phyloP scores from a whole-genome alignment of 1,140 invertebrate species.

The Euwallacea fornicatus region DNA sequence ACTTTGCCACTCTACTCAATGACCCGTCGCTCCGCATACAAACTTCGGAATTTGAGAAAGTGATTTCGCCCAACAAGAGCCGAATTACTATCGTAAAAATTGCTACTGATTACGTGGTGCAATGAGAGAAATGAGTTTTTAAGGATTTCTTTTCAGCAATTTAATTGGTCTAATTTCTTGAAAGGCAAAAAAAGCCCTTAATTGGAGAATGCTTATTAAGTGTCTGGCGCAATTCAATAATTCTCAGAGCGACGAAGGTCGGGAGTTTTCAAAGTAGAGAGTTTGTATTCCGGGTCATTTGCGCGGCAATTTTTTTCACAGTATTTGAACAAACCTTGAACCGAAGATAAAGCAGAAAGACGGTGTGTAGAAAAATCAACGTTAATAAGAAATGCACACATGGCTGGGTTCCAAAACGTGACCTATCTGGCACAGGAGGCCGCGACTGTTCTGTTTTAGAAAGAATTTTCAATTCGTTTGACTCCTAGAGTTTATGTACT shows the following conservation, averaged over 20 bases:
- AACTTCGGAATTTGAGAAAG: slow-evolving; percentile 12
- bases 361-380: slow-evolving; percentile 35
- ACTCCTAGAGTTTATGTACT: background rate
- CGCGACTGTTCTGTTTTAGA: slow-evolving; percentile 17
- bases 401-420: slow-evolving; percentile 29
- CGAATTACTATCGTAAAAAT: background rate
- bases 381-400: slow-evolving; percentile 38
- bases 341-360: slow-evolving; percentile 30
- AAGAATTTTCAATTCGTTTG: slow-evolving; percentile 6
- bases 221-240: background rate
- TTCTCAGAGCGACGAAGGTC: background rate
- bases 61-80: background rate
- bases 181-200: no score
- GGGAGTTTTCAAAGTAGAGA: slow-evolving; percentile 11
- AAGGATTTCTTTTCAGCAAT: no score
- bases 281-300: slow-evolving; percentile 21
- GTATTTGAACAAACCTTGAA: slow-evolving; percentile 19
- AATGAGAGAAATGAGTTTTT: no score
- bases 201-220: background rate
- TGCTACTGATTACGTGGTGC: no score
- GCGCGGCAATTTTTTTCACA: slow-evolving; percentile 3
- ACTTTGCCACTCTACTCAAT: slow-evolving; percentile 15
- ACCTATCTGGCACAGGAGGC: slow-evolving; percentile 23
- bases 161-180: no score
- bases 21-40: slow-evolving; percentile 10